Base-by-base conservation (phyloP, 2,113 vertebrate genomes). In the Clupea harengus region DNA sequence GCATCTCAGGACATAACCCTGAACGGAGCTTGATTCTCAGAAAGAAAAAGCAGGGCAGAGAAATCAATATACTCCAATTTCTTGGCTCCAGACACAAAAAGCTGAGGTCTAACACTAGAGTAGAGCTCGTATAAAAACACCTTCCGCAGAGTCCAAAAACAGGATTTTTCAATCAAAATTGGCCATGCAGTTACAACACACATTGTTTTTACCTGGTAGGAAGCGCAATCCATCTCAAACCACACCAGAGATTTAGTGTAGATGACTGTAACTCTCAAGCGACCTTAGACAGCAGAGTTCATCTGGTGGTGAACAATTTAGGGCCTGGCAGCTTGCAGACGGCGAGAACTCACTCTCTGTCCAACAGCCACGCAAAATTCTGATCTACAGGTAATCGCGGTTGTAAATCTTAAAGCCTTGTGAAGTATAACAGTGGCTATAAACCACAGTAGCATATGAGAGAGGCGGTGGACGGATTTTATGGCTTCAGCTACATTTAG, bases 191-290 rank as follows among this genome's bases (percentile, higher is more conserved):
- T 84, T 82, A 47, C 84, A 67, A 81, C 85, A 88, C 90, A 89
- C 87, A 20, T n/a, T 84, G 87, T 92, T 93, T 93, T 92, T 92
- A 91, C 93, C 92, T 92, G 87, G 89, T 89, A 87, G 88, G 85
- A 86, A 89, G 88, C 90, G 88, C 92, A 87, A 92, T 92, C 91
- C 88, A 91, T 93, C 91, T 91, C 86, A 2, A 10, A 39, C 72
- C 25, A 32, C 11, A 28, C n/a, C 64, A 87, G 90, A 89, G 91
- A 89, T 87, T 81, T 88, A 91, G 91, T 64, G 89, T 88, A 85
- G 88, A 90, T 60, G 86, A 83, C 87, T 84, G 89, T 91, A 92
- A 94, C 84, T 92, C 90, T 91, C 87, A 75, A 75, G 11, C 39
- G 83, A 80, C 84, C 81, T 88, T 86, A 88, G 49, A 87, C 67